Conservation (phyloP, 1,140 invertebrate species). For the Pseudomyrmex concolor region DNA sequence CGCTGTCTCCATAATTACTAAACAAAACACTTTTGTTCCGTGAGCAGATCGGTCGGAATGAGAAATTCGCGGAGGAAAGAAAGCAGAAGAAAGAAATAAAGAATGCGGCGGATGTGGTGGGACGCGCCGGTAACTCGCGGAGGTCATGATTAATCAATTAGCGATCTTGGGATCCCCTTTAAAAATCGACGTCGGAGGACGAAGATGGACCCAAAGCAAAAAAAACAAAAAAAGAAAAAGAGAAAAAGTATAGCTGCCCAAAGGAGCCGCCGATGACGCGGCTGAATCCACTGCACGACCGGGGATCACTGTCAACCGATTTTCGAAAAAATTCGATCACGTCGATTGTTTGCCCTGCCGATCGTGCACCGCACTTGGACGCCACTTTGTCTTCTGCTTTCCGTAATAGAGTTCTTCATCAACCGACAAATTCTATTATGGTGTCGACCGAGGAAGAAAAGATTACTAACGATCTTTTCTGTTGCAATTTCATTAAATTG, state of each 20-base stretch:
- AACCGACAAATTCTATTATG: conserved; percentile 76
- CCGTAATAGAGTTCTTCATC: conserved; percentile 60
- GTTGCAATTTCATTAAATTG: background rate
- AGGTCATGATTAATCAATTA: conserved; percentile 79
- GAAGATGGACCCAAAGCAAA: conserved; percentile 37
- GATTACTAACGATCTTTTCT: background rate
- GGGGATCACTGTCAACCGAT: conserved; percentile 57
- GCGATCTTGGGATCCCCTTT: conserved; percentile 65
- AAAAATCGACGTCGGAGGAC: conserved; percentile 64
- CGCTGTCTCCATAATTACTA: too few relatives aligned
- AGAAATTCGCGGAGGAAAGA: conserved; percentile 26
- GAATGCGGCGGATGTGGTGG: conserved; percentile 47
- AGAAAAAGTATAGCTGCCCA: conserved; percentile 56
- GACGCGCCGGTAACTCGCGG: conserved; percentile 39
- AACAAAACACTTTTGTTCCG: background rate
- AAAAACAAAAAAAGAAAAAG: conserved; percentile 58
- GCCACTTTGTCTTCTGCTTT: conserved; percentile 16
- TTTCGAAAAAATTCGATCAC: conserved; percentile 60
- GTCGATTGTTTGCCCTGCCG: conserved; percentile 61
- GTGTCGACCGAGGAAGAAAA: conserved; percentile 12
- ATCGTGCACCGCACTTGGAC: conserved; percentile 19
- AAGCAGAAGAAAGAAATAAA: conserved; percentile 47
- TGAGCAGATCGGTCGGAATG: conserved; percentile 35
- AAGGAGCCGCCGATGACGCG: conserved; percentile 75
- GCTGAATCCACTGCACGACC: conserved; percentile 51